These are phyloP conservation scores for Latrodectus hesperus DNA, from an alignment of 2,888 invertebrate species.

Conservation along the genomic window DNA sequence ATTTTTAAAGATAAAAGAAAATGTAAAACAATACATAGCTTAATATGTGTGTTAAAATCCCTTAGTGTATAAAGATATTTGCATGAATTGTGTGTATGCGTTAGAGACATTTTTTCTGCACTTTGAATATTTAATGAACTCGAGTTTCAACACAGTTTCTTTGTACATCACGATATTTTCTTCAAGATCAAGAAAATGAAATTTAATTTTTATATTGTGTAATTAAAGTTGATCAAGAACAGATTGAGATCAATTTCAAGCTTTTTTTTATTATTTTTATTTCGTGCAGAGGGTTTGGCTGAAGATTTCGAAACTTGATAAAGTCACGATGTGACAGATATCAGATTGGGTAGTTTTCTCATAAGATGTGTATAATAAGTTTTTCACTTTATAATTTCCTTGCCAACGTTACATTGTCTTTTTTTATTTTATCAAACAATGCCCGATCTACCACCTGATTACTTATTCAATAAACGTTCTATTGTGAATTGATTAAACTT, in stretches of 20 bases:
- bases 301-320: conserved; percentile 18
- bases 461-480: conserved; percentile 49
- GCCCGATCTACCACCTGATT: conserved; percentile 49
- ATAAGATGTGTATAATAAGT: no score
- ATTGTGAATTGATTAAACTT: conserved; percentile 33
- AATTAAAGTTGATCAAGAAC: conserved; percentile 55
- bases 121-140: no score
- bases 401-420: conserved; percentile 40
- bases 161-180: no score
- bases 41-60: no score
- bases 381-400: background rate
- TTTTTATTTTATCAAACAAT: conserved; percentile 33
- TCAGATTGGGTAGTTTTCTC: no score
- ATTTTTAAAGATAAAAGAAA: no score
- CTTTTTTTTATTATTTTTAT: conserved; percentile 18
- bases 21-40: no score
- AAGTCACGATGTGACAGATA: conserved; percentile 35
- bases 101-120: no score
- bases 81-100: no score
- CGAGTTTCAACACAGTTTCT: no score
- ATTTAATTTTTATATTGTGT: conserved; percentile 10
- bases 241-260: conserved; percentile 42
- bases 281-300: conserved; percentile 10
- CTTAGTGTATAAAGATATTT: no score
- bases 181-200: no score